Evolutionary conservation across 2,888 invertebrate species (phyloP), one percentile per base, ranked within the genome.

Genomic region (Agrypnus murinus): DNA sequence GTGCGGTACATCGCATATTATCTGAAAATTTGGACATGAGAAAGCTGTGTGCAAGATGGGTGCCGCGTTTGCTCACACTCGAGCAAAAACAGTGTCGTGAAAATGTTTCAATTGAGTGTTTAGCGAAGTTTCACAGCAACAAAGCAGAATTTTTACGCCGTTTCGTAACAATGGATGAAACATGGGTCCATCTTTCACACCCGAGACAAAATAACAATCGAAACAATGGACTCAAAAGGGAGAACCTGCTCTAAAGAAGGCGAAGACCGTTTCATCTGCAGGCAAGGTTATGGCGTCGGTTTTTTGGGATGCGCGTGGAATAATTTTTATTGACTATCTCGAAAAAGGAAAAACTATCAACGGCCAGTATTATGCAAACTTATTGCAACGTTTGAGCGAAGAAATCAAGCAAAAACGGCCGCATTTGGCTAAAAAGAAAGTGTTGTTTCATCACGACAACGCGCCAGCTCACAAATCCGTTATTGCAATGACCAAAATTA

Each of bases 261-360:
- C 63, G 9, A 63, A 63, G 34, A 25, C 31, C 10, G 36, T 10
- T 14, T 6, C 31, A 17, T 63, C 63, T 10, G 50, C 32, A 32
- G 19, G 32, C 25, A 63, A 63, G 9, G 12, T 60, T 4, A 45
- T 60, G 63, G 48, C 15, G 10, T 50, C 63, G 3, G 36, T 63
- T 46, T 63, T 63, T 63, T 63, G 63, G 63, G 50, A 50, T 80
- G 62, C 77, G n/a, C 75, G 72, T 50, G 78, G 78, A 32, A 71
- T 81, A 10, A 73, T 82, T 7, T 73, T 71, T 69, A 79, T 79
- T 48, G 80, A 83, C 62, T 81, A 79, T 70, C 76, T 82, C 34
- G 55, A 79, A 74, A 80, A 81, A 59, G 77, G 78, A 32, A 79
- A 74, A 77, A 80, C 78, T 0, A 77, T 81, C 70, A 80, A 64